Base-by-base conservation (phyloP, 2,113 vertebrate species). In the Saimiri boliviensis region DNA sequence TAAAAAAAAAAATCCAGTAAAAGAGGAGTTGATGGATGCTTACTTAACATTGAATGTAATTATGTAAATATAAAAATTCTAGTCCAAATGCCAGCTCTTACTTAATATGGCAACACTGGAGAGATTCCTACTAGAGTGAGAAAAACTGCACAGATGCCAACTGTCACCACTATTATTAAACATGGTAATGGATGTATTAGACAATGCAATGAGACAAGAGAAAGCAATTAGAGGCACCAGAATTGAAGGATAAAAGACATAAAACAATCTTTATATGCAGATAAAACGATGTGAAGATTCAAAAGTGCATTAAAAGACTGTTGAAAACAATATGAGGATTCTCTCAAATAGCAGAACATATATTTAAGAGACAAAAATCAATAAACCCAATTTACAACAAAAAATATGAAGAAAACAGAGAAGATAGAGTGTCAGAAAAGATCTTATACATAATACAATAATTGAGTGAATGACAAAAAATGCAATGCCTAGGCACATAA, bases 171-270 rank as follows among this genome's bases (percentile, higher is more conserved):
- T 8, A 5, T 60, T 19, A 1, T 40, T 45, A 73, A 32, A 17
- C 5, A 30, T 0, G 20, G n/a, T 10, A 30, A 8, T 5, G 14
- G 25, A 6, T 1, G 1, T 8, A 52, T 17, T 3, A 63, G 70
- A 94, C 25, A 19, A 74, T 0, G 16, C 17, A 4, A 45, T 4
- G 8, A n/a, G 20, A 42, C 2, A 40, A 71, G 23, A 52, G 73
- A 73, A 76, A 13, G 45, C 56, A 74, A 45, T 16, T 27, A 71
- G 76, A 71, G 35, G 52, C 19, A 17, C 0, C 21, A 14, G 23
- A 71, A 32, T 2, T 2, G 8, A 40, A 6, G 4, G 32, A 20
- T 19, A 30, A 30, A 56, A 54, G 37, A 52, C 2, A 68, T 6
- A 49, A 60, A 63, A 13, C 21, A 16, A 71, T 56, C 12, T 30